phyloP scores from a whole-genome alignment of 2,113 vertebrate genomes.

The Rana temporaria region DNA sequence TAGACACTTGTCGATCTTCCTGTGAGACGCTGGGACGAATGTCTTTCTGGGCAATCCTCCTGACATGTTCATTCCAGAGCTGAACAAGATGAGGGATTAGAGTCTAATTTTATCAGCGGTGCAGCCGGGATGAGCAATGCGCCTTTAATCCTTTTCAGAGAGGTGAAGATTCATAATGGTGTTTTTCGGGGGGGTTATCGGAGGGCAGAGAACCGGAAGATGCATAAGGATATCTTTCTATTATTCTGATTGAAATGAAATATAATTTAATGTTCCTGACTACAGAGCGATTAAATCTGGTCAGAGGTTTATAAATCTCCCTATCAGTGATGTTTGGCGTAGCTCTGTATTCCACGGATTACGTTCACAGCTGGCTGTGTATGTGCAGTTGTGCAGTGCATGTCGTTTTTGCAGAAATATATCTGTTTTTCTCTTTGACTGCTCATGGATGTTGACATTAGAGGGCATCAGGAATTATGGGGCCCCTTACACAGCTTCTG shows the following conservation, averaged over 20 bases:
- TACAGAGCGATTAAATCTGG: background rate
- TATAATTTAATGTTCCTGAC: background rate
- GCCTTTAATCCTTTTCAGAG: constrained; percentile 26
- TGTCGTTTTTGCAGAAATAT: too few relatives aligned
- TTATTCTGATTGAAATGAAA: background rate
- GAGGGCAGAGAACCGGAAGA: background rate
- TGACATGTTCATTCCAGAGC: constrained; percentile 24
- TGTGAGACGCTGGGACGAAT: background rate
- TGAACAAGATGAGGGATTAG: constrained; percentile 19
- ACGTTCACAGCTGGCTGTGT: too few relatives aligned
- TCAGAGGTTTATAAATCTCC: background rate
- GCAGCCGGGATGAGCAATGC: background rate
- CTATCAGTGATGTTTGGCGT: background rate
- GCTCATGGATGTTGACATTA: too few relatives aligned
- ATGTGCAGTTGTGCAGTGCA: too few relatives aligned
- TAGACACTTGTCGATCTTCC: background rate
- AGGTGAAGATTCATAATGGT: too few relatives aligned
- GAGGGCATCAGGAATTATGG: too few relatives aligned
- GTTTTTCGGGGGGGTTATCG: background rate
- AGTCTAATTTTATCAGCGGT: constrained; percentile 34
- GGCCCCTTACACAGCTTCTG: too few relatives aligned
- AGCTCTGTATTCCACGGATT: too few relatives aligned
- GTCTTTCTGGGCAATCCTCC: background rate
- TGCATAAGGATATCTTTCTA: background rate
- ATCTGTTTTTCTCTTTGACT: too few relatives aligned